Evolutionary conservation across 2,888 invertebrate genomes (phyloP).

Genomic region (Xanthia togata): DNA sequence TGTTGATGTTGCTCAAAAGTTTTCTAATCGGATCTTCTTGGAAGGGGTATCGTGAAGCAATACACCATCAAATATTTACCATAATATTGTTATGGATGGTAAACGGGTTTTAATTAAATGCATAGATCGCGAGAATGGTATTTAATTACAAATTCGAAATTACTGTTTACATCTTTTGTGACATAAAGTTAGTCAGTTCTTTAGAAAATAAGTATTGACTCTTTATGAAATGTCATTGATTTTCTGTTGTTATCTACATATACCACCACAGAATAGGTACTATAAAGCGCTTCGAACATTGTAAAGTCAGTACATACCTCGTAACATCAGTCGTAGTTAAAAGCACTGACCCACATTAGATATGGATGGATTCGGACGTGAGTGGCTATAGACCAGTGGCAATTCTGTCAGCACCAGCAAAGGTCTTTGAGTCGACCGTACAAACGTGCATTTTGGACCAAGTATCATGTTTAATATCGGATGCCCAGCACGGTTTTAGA

Average conservation of each 20-base stretch:
- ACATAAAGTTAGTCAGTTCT: background rate
- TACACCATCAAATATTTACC: slow-evolving; percentile 44
- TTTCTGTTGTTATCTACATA: background rate
- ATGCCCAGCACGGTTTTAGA: too few species aligned
- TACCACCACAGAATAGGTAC: background rate
- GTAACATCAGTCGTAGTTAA: slow-evolving; percentile 1
- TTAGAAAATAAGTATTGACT: background rate
- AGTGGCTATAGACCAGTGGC: too few species aligned
- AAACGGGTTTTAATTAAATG: background rate
- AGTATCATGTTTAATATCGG: too few species aligned
- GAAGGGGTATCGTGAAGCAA: slow-evolving; percentile 12
- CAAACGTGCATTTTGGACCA: too few species aligned
- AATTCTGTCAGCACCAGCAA: too few species aligned
- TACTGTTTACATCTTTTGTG: background rate
- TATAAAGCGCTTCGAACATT: background rate
- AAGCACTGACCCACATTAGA: slow-evolving; percentile 20
- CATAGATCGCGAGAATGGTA: background rate
- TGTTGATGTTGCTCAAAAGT: slow-evolving; percentile 25
- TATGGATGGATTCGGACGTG: too few species aligned
- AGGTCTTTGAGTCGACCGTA: too few species aligned
- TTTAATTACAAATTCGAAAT: background rate
- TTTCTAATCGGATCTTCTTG: slow-evolving; percentile 37
- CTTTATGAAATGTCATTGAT: background rate
- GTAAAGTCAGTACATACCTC: background rate
- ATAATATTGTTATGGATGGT: slow-evolving; percentile 15